Evolutionary conservation across 2,113 vertebrate species (phyloP).

Genomic region (Ancistrus triradiatus): DNA sequence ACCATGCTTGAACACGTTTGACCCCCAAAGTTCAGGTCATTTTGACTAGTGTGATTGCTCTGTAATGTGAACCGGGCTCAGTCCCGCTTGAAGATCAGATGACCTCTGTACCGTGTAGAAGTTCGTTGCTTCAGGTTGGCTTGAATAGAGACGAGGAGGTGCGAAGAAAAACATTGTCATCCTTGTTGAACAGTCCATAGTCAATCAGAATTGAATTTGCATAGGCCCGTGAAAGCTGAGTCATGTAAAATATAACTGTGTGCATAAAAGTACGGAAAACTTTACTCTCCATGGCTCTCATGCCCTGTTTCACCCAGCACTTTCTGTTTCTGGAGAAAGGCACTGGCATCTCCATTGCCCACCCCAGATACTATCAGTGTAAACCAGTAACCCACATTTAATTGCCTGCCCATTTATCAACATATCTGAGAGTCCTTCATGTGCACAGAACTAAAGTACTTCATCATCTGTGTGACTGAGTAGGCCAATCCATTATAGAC

Average conservation of each 20-base stretch:
- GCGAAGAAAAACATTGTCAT: too few species aligned
- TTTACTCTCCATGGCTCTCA: background rate
- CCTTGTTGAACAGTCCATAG: too few species aligned
- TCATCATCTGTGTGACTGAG: constrained; percentile 32
- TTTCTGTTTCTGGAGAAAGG: constrained; percentile 61
- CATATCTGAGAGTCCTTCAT: constrained; percentile 56
- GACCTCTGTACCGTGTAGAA: too few species aligned
- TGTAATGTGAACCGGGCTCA: too few species aligned
- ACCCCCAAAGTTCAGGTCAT: too few species aligned
- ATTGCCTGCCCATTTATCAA: constrained; percentile 70
- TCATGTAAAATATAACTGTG: background rate
- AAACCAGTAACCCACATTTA: constrained; percentile 75
- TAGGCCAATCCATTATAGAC: constrained; percentile 37
- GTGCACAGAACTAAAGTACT: constrained; percentile 42
- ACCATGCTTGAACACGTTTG: too few species aligned
- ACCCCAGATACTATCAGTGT: constrained; percentile 47
- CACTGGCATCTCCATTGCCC: constrained; percentile 57
- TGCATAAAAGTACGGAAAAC: background rate
- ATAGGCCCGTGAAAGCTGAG: too few species aligned
- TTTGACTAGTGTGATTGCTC: too few species aligned
- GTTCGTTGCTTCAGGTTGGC: too few species aligned
- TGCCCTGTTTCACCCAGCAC: constrained; percentile 9
- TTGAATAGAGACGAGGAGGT: too few species aligned
- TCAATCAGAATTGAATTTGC: too few species aligned
- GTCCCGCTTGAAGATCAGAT: too few species aligned